Evolutionary conservation across 2,797 vertebrate genomes (phyloP).

Genomic region (Oryzias dopingdopingensis): DNA sequence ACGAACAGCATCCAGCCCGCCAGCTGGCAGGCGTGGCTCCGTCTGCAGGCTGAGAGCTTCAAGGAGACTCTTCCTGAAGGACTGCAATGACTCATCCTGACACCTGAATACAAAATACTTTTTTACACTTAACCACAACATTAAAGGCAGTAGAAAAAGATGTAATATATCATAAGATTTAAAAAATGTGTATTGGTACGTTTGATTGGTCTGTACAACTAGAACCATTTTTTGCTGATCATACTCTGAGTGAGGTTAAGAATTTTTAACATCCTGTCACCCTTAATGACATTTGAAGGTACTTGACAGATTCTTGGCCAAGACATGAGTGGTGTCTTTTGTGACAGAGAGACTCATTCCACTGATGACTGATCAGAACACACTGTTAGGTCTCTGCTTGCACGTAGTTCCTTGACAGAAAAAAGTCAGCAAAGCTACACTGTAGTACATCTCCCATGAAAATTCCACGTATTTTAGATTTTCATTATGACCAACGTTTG

Average conservation of each 20-base stretch:
- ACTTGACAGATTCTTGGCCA: constrained; percentile 17
- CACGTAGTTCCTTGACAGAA: too few relatives aligned
- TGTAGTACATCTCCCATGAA: too few relatives aligned
- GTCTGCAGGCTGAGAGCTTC: constrained; percentile 62
- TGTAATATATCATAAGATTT: too few relatives aligned
- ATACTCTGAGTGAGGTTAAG: background rate
- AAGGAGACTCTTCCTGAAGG: constrained; percentile 66
- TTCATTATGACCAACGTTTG: too few relatives aligned
- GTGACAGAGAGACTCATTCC: background rate
- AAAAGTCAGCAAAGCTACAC: too few relatives aligned
- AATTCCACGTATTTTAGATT: too few relatives aligned
- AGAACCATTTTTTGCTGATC: background rate
- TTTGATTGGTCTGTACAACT: too few relatives aligned
- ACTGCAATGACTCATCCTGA: constrained; percentile 46
- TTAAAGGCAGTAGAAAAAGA: background rate
- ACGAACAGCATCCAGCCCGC: constrained; percentile 47
- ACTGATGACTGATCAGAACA: constrained; percentile 17
- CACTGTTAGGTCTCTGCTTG: constrained; percentile 15
- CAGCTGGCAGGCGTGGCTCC: constrained; percentile 63
- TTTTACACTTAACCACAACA: background rate
- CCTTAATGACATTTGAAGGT: background rate
- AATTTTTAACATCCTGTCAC: background rate
- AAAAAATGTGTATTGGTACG: too few relatives aligned
- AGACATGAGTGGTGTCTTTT: too few relatives aligned
- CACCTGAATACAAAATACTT: constrained; percentile 51